phyloP scores from a whole-genome alignment of 2,797 vertebrate genomes.

The Spea hammondii region DNA sequence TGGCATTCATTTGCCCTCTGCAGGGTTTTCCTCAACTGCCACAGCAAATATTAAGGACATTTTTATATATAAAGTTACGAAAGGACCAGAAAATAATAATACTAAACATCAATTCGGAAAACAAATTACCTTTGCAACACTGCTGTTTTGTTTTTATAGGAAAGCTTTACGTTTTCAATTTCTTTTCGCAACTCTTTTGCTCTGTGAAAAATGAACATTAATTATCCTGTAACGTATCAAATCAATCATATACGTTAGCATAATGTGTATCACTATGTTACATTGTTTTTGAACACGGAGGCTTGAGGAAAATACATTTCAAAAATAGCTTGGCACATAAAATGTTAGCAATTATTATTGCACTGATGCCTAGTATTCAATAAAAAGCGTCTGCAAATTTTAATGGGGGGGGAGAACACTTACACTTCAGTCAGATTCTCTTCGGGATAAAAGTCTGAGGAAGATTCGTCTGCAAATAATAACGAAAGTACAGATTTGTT shows the following conservation, averaged over 20 bases:
- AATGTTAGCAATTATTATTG: not conserved
- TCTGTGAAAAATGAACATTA: conserved; percentile 45
- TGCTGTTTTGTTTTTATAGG: conserved; percentile 59
- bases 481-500: not conserved
- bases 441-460: not conserved
- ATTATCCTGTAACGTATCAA: not conserved
- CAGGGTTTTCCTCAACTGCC: too few relatives aligned
- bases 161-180: conserved; percentile 50
- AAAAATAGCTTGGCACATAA: not conserved
- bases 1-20: too few relatives aligned
- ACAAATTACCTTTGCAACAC: conserved; percentile 63
- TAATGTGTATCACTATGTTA: not conserved
- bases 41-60: too few relatives aligned
- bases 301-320: not conserved
- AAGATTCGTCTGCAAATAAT: conserved; percentile 58
- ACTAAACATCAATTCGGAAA: not conserved
- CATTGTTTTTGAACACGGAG: not conserved
- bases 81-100: not conserved
- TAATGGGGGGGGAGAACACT: conserved; percentile 24
- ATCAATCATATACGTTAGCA: not conserved
- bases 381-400: not conserved
- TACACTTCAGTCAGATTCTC: conserved; percentile 53
- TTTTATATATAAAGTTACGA: not conserved
- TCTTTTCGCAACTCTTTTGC: conserved; percentile 51
- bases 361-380: not conserved